Base-by-base conservation (phyloP, 2,888 invertebrate genomes). In the Acholoe squamosa region DNA sequence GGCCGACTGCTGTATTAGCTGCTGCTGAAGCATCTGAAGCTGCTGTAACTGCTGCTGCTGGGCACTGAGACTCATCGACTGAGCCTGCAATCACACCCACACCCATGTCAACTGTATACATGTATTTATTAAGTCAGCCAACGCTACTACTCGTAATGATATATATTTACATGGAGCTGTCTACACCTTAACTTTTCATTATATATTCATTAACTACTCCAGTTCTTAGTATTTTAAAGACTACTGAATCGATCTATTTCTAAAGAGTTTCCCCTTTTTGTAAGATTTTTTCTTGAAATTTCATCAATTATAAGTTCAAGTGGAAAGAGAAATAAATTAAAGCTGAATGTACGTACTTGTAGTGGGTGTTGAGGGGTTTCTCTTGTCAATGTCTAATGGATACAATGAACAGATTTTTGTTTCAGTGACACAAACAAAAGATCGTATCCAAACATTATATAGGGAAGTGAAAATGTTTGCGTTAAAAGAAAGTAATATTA, bases 41-140 rank as follows among this genome's bases (percentile, higher is more conserved):
- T 95, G 95, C 90, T 95, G 94, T 61, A 95, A 92, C 91, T 95
- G 94, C 56, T 94, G 94, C 90, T 95, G 94, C 91, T 95, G 95
- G 22, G 94, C 94, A 91, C 93, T 93, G 80, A 94, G 92, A 89
- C 94, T 93, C 89, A 90, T 90, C 7, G 91, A 61, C 91, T 92
- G 91, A 61, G 77, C 33, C 89, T 89, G 89, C 28, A 71, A 71
- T 25, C 71, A 71, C 14, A 28, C n/a, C 61, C 19, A 10, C 19
- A 3, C 3, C 19, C 5, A 19, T n/a, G 61, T 61, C 19, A 61
- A 19, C 22, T 3, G 3, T 3, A 61, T n/a, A 71, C 71, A 71
- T 71, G 61, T 14, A 54, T 67, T 25, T 67, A 67, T 67, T n/a
- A 67, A 7, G 16, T 19, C n/a, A 67, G 14, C n/a, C n/a, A n/a